Conservation (phyloP, 2,888 invertebrate genomes). For the Magallana nippona region DNA sequence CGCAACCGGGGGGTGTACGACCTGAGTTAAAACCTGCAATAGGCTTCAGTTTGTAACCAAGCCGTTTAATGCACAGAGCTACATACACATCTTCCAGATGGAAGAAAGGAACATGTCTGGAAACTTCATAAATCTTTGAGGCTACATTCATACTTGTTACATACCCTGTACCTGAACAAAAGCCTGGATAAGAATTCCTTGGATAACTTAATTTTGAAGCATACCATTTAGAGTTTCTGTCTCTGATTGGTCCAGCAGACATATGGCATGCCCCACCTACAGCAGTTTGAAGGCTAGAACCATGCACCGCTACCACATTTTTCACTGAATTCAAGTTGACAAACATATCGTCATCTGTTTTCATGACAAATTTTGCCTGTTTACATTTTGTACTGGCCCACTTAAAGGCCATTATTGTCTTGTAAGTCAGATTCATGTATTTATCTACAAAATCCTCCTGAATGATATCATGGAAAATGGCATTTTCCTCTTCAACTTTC, state of each 20-base stretch:
- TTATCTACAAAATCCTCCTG: conserved; percentile 64
- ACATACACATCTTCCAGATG: conserved; percentile 73
- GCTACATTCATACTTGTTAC: conserved; percentile 64
- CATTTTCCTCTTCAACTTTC: conserved; percentile 54
- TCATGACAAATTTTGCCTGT: conserved; percentile 68
- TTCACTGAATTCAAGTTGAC: conserved; percentile 57
- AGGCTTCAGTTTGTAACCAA: conserved; percentile 53
- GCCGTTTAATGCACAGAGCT: conserved; percentile 61
- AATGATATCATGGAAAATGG: conserved; percentile 60
- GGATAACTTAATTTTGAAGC: conserved; percentile 65
- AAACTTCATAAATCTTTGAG: conserved; percentile 58
- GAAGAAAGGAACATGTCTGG: conserved; percentile 68
- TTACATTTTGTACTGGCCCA: conserved; percentile 62
- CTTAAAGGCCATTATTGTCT: conserved; percentile 63
- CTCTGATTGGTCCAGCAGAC: conserved; percentile 59
- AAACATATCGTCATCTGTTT: conserved; percentile 75
- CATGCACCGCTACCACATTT: conserved; percentile 43
- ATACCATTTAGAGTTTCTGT: conserved; percentile 68
- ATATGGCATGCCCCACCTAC: conserved; percentile 60
- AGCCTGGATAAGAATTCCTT: conserved; percentile 64
- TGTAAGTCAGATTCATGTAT: conserved; percentile 71
- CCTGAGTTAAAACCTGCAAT: conserved; percentile 61
- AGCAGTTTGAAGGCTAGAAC: conserved; percentile 46
- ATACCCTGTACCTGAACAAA: conserved; percentile 72
- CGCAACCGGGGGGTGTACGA: conserved; percentile 53